These are phyloP conservation scores for Gymnarchus niloticus DNA, from an alignment of 2,113 vertebrate genomes.

Conservation along the genomic window DNA sequence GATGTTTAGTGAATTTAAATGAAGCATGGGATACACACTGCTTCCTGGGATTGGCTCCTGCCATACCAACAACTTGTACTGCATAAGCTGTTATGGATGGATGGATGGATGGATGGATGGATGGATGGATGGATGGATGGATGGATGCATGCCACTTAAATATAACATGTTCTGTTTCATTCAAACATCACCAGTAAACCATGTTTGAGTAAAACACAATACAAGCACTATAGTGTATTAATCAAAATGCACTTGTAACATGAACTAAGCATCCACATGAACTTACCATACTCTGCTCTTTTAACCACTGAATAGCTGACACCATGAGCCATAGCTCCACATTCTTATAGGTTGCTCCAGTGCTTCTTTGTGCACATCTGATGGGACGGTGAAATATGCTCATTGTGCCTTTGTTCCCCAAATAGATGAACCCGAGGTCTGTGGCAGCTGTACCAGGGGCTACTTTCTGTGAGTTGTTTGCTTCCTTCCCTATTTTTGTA, in stretches of 20 bases:
- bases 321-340: neutral
- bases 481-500: neutral
- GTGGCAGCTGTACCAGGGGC: conserved; percentile 59
- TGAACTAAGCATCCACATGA: neutral
- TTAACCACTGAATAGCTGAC: neutral
- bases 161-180: neutral
- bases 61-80: neutral
- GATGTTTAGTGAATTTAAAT: neutral
- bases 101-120: neutral
- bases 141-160: neutral
- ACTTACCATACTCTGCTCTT: neutral
- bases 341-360: neutral
- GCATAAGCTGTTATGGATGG: neutral
- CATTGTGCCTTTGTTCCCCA: conserved; percentile 38
- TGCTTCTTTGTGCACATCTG: neutral
- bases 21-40: neutral
- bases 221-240: neutral
- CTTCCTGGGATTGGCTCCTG: neutral
- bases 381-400: neutral
- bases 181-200: neutral
- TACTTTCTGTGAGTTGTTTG: conserved; percentile 61
- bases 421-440: conserved; percentile 60
- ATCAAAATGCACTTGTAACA: neutral
- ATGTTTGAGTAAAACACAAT: neutral
- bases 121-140: neutral